Base-by-base conservation (phyloP, 2,113 vertebrate species). In the Saguinus imperator region DNA sequence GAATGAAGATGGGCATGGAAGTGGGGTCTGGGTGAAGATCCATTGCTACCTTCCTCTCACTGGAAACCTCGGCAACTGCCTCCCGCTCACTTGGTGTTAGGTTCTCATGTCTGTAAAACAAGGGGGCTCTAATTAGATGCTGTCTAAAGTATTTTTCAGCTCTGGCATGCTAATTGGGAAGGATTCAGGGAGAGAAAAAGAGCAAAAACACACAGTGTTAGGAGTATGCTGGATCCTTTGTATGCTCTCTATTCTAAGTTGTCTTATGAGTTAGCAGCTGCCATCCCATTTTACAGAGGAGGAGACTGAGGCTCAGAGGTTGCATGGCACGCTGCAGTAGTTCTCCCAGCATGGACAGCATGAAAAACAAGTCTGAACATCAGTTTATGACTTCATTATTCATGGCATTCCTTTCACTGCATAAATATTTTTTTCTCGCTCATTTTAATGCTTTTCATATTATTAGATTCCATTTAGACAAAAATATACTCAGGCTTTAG, bases 251-350 rank as follows among this genome's bases (percentile, higher is more conserved):
- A 0, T 12, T 14, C 17, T 5, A 1, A 3, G 40, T 9, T 7
- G 17, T 40, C n/a, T 16, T 11, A 1, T 5, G 11, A 66, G 61
- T 29, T 73, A 23, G n/a, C 29, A 45, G 23, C 6, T 1, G 23
- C 3, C 48, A 25, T 0, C 5, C 25, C 50, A 9, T 3, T 25
- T 55, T 20, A 20, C 6, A 37, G 32, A 45, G 2, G 14, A 45
- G 25, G 21, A 64, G 57, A 25, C 83, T 8, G 79, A 86, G 83
- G 32, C 68, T 21, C 18, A 0, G 7, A 16, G 8, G 8, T 21
- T 3, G 0, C 1, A 0, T 45, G 5, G 4, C 2, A 1, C 0
- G 5, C 20, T 10, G 2, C 0, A 0, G 7, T 0, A 32, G 20
- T 17, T 70, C 55, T 68, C 35, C 27, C 21, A 13, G 12, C 6